Percentiles rank a stretch among this genome's conserved stretches.
Evolutionary conservation across 2,113 vertebrate species (phyloP).

Genomic region (Plecotus auritus): DNA sequence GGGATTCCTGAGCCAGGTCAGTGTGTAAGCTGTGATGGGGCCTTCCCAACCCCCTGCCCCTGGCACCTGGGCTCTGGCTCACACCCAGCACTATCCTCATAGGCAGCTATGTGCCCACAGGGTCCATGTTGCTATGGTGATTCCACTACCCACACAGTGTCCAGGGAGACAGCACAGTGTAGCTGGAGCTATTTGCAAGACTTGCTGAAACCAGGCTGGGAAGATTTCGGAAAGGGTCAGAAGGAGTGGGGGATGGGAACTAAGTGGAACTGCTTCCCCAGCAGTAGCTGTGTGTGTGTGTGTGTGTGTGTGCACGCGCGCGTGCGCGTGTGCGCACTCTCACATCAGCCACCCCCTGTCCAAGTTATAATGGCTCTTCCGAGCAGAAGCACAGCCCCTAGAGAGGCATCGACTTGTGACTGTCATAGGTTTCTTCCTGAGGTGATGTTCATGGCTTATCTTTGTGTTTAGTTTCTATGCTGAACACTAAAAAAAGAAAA

Average conservation of each 20-base stretch:
- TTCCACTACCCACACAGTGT: constrained; percentile 57
- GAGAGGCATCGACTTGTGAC: neutral
- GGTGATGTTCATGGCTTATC: neutral
- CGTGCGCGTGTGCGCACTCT: accelerated
- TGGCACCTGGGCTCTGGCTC: neutral
- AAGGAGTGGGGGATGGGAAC: neutral
- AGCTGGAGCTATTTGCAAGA: constrained; percentile 49
- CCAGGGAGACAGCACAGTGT: constrained; percentile 60
- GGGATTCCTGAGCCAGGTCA: neutral
- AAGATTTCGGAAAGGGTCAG: constrained; percentile 43
- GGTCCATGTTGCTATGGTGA: constrained; percentile 67
- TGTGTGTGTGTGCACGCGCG: too few species aligned
- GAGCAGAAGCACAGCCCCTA: neutral
- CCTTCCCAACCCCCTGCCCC: neutral
- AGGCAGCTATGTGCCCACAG: constrained; percentile 45
- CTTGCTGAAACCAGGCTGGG: constrained; percentile 42
- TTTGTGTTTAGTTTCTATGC: neutral
- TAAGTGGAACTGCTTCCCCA: neutral
- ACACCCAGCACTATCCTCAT: neutral
- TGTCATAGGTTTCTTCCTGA: neutral
- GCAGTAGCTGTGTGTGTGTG: neutral
- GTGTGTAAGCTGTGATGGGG: accelerated
- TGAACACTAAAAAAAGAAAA: neutral
- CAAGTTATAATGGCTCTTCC: neutral
- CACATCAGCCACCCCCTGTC: neutral